Base-by-base conservation (phyloP, 1,140 invertebrate genomes). In the Drosophila sproati region DNA sequence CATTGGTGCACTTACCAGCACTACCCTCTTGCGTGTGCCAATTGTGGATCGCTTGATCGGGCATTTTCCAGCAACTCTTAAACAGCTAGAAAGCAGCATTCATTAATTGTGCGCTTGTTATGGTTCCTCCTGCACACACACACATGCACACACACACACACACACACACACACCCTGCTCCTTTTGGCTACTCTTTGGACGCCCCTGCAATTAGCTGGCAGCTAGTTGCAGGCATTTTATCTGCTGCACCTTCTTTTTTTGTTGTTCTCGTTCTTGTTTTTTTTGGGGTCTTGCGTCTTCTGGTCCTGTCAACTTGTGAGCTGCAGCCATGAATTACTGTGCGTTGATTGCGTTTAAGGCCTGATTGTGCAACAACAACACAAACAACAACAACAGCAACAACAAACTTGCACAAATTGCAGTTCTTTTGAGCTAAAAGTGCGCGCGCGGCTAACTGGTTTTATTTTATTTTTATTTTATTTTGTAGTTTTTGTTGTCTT, bases 291-390 rank as follows among this genome's bases (percentile, higher is more conserved):
- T 20, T 20, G 20, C 41, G 39, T 50, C 5, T 45, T 43, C 39
- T 43, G 66, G 54, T 59, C 50, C 59, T 72, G 54, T 66, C 69
- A 72, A 61, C 29, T 60, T 47, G 68, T 50, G 41, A 69, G 56
- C 59, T 66, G 70, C 31, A 35, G 67, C 85, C 85, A 89, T 89
- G 85, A 89, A 80, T 89, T 89, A 89, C 85, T 71, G 85, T 89
- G 80, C 85, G 81, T 89, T 89, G 85, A 89, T 89, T 89, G 85
- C 85, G 80, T 81, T 89, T 89, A 86, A 89, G 81, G 85, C 68
- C 52, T 89, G 85, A 89, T 89, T 89, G 69, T 52, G 57, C 74
- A 48, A 6, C 61, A 59, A 3, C 69, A 62, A 10, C 31, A 51
- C 8, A 56, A 66, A 50, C 67, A 78, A 61, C 73, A 41, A 54